These are phyloP conservation scores for Lacanobia wlatinum DNA, from an alignment of 2,888 invertebrate species.

Conservation along the genomic window DNA sequence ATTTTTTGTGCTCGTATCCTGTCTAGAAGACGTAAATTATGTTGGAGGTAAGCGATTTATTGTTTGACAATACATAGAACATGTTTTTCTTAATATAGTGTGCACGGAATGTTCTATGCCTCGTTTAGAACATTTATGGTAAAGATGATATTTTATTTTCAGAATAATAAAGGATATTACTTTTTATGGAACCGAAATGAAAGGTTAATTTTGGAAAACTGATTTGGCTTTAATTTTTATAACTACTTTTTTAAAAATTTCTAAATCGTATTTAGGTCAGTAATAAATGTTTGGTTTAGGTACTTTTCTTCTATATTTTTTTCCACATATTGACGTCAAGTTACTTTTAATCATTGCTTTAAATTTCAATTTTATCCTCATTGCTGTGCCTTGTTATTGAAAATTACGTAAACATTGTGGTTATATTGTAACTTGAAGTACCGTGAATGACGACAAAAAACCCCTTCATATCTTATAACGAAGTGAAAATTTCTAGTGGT, in stretches of 20 bases:
- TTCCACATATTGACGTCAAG: slow-evolving; percentile 1
- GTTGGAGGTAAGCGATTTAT: slow-evolving; percentile 40
- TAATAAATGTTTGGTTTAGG: too few relatives aligned
- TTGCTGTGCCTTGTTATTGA: neutral
- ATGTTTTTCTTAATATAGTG: slow-evolving; percentile 2
- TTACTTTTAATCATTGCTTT: neutral
- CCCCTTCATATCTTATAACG: too few relatives aligned
- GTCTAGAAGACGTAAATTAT: slow-evolving; percentile 44
- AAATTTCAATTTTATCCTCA: neutral
- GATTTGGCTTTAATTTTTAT: too few relatives aligned
- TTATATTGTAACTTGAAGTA: neutral
- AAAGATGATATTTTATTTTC: neutral
- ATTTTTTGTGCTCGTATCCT: slow-evolving; percentile 60
- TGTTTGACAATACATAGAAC: slow-evolving; percentile 28
- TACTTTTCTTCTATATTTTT: neutral
- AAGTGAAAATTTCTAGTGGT: too few relatives aligned
- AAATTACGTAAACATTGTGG: slow-evolving; percentile 5
- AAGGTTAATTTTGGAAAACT: too few relatives aligned
- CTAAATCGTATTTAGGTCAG: too few relatives aligned
- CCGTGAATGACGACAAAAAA: too few relatives aligned
- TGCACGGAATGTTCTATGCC: neutral
- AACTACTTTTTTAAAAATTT: too few relatives aligned
- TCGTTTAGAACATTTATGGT: neutral
- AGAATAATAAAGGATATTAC: too few relatives aligned
- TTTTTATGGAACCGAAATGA: too few relatives aligned